Percentiles rank a stretch among this genome's conserved stretches.
Evolutionary conservation across 2,888 invertebrate species (phyloP).

Genomic region (Chironomus tentans): DNA sequence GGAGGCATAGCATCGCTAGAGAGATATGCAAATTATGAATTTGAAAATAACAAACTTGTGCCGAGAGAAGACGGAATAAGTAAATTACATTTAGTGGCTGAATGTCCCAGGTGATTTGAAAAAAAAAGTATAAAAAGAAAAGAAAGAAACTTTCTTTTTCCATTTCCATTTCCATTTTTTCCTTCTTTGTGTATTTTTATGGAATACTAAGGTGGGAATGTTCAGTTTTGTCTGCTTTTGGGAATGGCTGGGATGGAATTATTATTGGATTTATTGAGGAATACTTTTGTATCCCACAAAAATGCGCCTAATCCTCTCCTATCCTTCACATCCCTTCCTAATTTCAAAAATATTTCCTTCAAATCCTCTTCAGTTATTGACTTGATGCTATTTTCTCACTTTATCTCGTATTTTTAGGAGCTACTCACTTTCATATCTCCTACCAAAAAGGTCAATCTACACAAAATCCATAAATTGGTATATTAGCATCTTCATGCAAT

Average conservation of each 20-base stretch:
- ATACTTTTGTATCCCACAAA: too few species aligned
- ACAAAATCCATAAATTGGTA: slow-evolving; percentile 29
- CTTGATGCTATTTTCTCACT: not conserved
- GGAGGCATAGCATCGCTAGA: slow-evolving; percentile 21
- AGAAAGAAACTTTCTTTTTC: not conserved
- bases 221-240: too few species aligned
- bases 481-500: slow-evolving; percentile 28
- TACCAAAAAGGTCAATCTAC: slow-evolving; percentile 30
- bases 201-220: too few species aligned
- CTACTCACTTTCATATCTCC: slow-evolving; percentile 29
- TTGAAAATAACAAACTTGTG: not conserved
- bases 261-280: too few species aligned
- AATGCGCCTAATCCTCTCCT: too few species aligned
- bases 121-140: not conserved
- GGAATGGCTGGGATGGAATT: too few species aligned
- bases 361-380: not conserved
- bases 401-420: slow-evolving; percentile 20
- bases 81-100: slow-evolving; percentile 28
- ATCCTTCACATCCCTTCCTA: too few species aligned
- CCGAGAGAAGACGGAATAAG: slow-evolving; percentile 27
- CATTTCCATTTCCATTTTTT: too few species aligned
- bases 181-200: too few species aligned
- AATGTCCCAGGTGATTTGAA: slow-evolving; percentile 29
- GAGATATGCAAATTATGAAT: not conserved
- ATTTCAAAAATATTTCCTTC: not conserved